Conservation (phyloP, 2,113 vertebrate species). For the Brachypodius melanocephalos region DNA sequence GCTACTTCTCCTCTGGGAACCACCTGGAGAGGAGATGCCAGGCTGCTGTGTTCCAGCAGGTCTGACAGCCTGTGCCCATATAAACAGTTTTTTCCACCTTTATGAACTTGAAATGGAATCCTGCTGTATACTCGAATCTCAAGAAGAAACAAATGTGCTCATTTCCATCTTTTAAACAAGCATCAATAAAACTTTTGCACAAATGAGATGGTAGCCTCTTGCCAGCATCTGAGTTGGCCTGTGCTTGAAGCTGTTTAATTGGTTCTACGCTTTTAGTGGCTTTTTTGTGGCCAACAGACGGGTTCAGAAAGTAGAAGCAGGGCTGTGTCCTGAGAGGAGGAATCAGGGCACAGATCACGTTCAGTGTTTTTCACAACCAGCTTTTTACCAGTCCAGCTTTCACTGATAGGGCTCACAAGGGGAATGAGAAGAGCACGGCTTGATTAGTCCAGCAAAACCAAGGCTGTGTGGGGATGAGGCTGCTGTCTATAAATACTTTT, state of each 20-base stretch:
- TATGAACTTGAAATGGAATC: neutral
- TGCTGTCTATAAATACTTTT: slow-evolving; percentile 38
- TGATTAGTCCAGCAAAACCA: slow-evolving; percentile 3
- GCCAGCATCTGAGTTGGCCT: neutral
- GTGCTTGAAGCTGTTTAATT: neutral
- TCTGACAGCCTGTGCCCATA: neutral
- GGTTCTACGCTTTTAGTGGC: neutral
- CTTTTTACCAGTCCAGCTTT: neutral
- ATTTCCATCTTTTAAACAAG: neutral
- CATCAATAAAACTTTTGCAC: neutral
- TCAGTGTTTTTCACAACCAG: neutral
- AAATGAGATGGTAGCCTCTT: neutral
- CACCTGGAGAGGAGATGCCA: neutral
- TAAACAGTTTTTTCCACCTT: neutral
- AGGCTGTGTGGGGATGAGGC: neutral
- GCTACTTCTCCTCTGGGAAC: neutral
- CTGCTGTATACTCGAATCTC: neutral
- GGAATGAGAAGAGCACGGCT: neutral
- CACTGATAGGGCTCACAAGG: accelerated
- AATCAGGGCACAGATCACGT: neutral
- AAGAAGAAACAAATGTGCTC: neutral
- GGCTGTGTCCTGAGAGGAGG: neutral
- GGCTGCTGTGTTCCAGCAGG: neutral
- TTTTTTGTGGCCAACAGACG: neutral
- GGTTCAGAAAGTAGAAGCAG: neutral